Conservation (phyloP, 2,888 invertebrate genomes). For the Drosophila kuntzei region DNA sequence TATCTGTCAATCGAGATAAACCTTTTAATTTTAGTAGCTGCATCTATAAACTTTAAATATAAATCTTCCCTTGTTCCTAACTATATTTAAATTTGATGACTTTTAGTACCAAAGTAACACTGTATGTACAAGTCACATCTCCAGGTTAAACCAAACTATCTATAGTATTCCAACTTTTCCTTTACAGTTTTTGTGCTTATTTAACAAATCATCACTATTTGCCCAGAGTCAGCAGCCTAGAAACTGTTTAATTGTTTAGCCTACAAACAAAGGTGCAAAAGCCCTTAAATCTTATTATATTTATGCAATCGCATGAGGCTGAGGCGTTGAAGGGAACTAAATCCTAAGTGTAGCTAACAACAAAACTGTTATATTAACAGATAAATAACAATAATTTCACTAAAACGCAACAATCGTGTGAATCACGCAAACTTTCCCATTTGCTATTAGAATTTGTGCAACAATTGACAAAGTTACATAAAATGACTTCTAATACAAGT, state of each 20-base stretch:
- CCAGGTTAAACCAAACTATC: not conserved
- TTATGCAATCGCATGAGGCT: not conserved
- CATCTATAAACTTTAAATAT: no score
- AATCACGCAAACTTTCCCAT: conserved; percentile 52
- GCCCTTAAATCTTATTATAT: not conserved
- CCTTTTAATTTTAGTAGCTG: no score
- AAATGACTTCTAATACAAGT: not conserved
- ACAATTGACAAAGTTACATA: not conserved
- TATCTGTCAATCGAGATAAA: no score
- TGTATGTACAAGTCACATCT: not conserved
- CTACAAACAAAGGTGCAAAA: conserved; percentile 1
- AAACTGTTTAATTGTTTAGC: not conserved
- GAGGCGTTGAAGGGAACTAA: conserved; percentile 6
- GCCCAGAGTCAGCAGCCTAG: not conserved
- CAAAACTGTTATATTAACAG: conserved; percentile 41
- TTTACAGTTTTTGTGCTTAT: not conserved
- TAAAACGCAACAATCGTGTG: conserved; percentile 46
- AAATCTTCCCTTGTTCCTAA: no score
- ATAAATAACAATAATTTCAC: conserved; percentile 48
- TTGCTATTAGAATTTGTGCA: not conserved
- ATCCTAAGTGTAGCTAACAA: conserved; percentile 2
- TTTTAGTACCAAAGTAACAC: not conserved
- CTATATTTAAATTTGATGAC: not conserved
- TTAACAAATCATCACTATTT: not conserved
- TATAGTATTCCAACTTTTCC: not conserved